Percentiles rank a stretch among this genome's conserved stretches.
Evolutionary conservation across 2,797 vertebrate species (phyloP).

Genomic region (Agapornis canus): DNA sequence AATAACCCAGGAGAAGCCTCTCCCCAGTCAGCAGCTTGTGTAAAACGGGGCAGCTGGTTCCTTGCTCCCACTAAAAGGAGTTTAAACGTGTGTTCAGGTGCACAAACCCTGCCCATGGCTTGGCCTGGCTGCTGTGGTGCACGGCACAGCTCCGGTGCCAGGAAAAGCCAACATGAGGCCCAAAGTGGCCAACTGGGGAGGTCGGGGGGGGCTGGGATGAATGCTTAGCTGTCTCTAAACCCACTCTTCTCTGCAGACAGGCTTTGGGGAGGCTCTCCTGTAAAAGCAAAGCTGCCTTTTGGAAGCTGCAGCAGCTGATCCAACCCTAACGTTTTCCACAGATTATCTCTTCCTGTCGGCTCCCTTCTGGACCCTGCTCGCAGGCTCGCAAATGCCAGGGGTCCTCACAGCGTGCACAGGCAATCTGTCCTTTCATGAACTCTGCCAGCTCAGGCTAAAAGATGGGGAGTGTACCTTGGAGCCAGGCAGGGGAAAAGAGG

Average conservation of each 20-base stretch:
- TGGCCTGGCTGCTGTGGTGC: background rate
- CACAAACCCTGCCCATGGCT: background rate
- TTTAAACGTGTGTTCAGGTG: background rate
- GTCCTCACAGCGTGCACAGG: background rate
- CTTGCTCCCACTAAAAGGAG: background rate
- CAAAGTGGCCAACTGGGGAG: background rate
- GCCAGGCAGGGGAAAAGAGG: background rate
- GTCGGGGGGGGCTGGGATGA: background rate
- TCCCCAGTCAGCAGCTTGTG: background rate
- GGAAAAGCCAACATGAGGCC: background rate
- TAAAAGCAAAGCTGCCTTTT: background rate
- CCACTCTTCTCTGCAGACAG: background rate
- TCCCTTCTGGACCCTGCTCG: background rate
- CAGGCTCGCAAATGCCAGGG: slow-evolving; percentile 1
- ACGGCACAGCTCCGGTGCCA: background rate
- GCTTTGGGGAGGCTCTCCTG: background rate
- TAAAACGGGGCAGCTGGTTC: slow-evolving; percentile 18
- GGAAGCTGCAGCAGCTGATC: fast-evolving
- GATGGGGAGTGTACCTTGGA: background rate
- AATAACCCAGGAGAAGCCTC: background rate
- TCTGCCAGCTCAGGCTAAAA: background rate
- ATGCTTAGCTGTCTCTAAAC: fast-evolving
- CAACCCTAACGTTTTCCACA: background rate
- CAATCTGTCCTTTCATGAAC: slow-evolving; percentile 49
- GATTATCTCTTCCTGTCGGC: background rate